phyloP scores from a whole-genome alignment of 2,113 vertebrate genomes.

The Pituophis catenifer region DNA sequence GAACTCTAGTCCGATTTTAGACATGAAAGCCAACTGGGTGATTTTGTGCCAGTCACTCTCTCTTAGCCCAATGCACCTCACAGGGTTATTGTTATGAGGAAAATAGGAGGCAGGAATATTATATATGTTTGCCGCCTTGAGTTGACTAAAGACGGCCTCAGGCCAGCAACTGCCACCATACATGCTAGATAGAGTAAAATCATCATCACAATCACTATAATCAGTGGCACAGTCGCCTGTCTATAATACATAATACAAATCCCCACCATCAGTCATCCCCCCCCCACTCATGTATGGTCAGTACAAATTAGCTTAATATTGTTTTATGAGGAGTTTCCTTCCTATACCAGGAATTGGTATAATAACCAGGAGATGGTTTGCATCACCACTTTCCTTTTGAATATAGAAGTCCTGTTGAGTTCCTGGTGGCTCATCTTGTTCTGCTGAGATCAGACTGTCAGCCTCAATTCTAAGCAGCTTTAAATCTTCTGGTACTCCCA shows the following conservation, averaged over 20 bases:
- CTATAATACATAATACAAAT: not conserved
- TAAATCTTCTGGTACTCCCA: not conserved
- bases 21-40: not conserved
- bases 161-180: no score
- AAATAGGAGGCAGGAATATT: not conserved
- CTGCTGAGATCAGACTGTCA: conserved; percentile 7
- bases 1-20: not conserved
- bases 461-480: not conserved
- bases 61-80: not conserved
- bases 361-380: not conserved
- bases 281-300: not conserved
- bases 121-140: not conserved
- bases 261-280: not conserved
- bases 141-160: not conserved
- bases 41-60: not conserved
- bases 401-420: not conserved
- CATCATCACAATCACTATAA: not conserved
- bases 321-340: not conserved
- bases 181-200: not conserved
- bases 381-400: not conserved
- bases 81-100: not conserved
- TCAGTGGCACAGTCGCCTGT: not conserved
- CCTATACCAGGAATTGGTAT: not conserved
- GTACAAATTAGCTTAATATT: not conserved
- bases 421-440: not conserved